Evolutionary conservation across 2,113 vertebrate genomes (phyloP).

Genomic region (Cryptomyrus ogoouensis): DNA sequence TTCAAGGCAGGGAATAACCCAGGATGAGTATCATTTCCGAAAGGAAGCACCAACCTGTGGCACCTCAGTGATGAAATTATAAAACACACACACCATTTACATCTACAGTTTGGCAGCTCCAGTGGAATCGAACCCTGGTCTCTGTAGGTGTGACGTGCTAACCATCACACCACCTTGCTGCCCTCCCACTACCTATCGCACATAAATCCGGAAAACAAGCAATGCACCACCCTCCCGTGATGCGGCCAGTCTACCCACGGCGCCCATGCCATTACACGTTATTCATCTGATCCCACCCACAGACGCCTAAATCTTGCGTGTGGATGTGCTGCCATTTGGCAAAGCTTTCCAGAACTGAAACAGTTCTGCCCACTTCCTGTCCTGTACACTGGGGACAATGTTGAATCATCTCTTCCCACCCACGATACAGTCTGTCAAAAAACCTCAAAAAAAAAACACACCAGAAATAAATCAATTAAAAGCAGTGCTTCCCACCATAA

Average conservation of each 20-base stretch:
- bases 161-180: background rate
- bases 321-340: background rate
- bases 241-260: background rate
- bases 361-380: slow-evolving; percentile 10
- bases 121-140: background rate
- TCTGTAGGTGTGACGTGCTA: background rate
- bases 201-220: background rate
- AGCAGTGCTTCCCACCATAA: background rate
- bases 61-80: background rate
- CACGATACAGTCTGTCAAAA: background rate
- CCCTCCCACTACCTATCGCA: background rate
- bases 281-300: slow-evolving; percentile 32
- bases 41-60: background rate
- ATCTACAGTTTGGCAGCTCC: background rate
- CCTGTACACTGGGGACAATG: background rate
- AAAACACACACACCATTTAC: background rate
- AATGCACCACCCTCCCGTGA: background rate
- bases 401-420: background rate
- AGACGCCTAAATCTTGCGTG: slow-evolving; percentile 21
- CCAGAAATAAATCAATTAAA: background rate
- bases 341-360: background rate
- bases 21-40: background rate
- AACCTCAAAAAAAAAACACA: background rate
- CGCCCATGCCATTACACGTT: background rate
- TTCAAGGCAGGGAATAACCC: background rate